Conservation (phyloP, 2,888 invertebrate species). For the Lepidochitona cinerea region DNA sequence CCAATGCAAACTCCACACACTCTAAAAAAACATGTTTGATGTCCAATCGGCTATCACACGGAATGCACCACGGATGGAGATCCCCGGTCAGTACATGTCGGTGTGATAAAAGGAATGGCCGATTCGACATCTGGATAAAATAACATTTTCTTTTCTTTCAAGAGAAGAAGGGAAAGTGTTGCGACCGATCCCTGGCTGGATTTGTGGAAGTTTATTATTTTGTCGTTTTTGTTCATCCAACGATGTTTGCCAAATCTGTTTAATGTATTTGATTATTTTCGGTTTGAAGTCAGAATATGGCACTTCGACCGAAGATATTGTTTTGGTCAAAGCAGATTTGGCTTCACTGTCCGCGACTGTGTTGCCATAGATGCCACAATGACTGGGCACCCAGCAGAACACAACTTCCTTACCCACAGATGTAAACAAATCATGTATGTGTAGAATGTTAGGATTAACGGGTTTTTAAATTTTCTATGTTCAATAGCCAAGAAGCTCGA, state of each 20-base stretch:
- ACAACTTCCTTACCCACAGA: neutral
- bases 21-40: neutral
- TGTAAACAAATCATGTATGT: neutral
- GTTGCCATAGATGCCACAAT: neutral
- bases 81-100: neutral
- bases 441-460: neutral
- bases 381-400: neutral
- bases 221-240: neutral
- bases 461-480: neutral
- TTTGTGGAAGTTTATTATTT: neutral
- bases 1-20: neutral
- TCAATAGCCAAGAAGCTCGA: neutral
- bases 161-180: neutral
- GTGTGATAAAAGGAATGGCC: neutral
- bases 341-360: neutral
- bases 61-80: neutral
- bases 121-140: neutral
- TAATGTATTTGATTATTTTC: neutral
- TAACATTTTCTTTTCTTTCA: neutral
- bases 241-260: neutral
- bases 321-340: neutral
- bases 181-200: neutral
- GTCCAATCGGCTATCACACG: neutral
- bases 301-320: neutral
- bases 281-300: neutral